Conservation (phyloP, 2,888 invertebrate genomes). For the Bruchidius siliquastri region DNA sequence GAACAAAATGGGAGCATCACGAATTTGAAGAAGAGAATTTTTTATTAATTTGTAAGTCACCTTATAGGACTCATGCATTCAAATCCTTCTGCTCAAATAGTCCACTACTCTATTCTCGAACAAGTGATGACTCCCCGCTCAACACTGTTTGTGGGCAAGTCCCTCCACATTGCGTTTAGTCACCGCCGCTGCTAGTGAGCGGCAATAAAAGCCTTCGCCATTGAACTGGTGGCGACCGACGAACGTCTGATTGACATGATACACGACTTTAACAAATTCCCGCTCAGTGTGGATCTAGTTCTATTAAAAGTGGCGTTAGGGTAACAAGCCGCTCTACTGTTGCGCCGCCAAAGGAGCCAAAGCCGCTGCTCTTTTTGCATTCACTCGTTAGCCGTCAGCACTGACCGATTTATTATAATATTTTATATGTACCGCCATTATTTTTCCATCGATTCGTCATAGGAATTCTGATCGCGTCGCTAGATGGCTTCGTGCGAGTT, state of each 20-base stretch:
- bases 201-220: background rate
- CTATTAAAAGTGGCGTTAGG: slow-evolving; percentile 27
- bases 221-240: background rate
- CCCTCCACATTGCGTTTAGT: slow-evolving; percentile 1
- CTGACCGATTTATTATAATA: background rate
- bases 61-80: too few species aligned
- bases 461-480: background rate
- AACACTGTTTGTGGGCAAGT: too few species aligned
- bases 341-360: background rate
- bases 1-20: too few species aligned
- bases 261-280: slow-evolving; percentile 38
- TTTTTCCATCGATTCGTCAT: background rate
- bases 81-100: too few species aligned
- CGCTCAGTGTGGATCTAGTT: slow-evolving; percentile 38
- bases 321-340: background rate
- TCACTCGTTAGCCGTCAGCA: background rate
- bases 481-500: background rate
- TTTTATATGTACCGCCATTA: background rate
- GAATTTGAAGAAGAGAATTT: too few species aligned
- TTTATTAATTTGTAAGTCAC: too few species aligned
- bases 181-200: background rate
- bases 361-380: background rate
- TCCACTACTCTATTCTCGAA: too few species aligned
- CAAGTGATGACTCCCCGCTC: too few species aligned
- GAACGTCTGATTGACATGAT: slow-evolving; percentile 37